A percentile compares a stretch with the other conserved stretches of the same genome.
Evolutionary conservation across 2,797 vertebrate species (phyloP).

Genomic region (Acropternis orthonyx): DNA sequence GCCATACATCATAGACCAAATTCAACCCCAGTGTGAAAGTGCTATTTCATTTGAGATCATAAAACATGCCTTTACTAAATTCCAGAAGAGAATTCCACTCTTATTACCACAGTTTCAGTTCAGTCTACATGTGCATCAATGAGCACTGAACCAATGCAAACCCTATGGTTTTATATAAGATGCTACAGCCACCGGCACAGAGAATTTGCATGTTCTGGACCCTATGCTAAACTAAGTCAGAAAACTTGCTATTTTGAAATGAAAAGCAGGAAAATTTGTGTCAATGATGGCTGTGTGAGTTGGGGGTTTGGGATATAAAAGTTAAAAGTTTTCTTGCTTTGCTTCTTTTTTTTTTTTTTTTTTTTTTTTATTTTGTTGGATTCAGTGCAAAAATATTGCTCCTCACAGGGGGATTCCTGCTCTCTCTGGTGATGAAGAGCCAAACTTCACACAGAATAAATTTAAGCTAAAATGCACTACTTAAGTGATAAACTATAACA

Average conservation of each 20-base stretch:
- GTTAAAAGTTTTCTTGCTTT: neutral
- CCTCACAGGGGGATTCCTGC: neutral
- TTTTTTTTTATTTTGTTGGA: accelerated
- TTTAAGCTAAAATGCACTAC: neutral
- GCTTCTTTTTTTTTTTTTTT: neutral
- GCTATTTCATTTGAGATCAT: neutral
- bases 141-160: neutral
- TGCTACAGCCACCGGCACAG: neutral
- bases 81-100: neutral
- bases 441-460: neutral
- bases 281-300: neutral
- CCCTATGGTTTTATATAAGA: neutral
- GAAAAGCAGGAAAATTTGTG: neutral
- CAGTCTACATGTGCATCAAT: neutral
- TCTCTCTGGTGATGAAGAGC: neutral
- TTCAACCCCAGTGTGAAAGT: neutral
- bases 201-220: neutral
- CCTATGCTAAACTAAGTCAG: neutral
- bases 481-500: neutral
- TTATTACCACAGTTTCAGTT: neutral
- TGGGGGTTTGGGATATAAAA: neutral
- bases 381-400: neutral
- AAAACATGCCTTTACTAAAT: neutral
- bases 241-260: neutral
- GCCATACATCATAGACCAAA: neutral